Evolutionary conservation across 2,797 vertebrate species (phyloP).

Genomic region (Pseudochaenichthys georgianus): DNA sequence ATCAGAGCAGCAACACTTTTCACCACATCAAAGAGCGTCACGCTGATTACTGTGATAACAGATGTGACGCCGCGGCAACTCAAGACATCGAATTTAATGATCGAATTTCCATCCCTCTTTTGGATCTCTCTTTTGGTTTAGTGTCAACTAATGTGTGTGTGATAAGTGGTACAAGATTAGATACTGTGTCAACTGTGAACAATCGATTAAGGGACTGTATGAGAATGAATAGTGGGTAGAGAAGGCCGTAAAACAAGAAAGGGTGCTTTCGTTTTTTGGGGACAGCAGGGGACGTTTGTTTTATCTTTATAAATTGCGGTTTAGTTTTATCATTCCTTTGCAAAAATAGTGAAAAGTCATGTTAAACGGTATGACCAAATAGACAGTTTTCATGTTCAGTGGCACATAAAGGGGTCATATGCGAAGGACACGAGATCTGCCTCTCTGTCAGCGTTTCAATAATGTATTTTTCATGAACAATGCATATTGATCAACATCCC

Average conservation of each 20-base stretch:
- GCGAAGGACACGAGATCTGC: background rate
- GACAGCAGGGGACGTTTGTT: background rate
- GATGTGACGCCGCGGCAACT: conserved; percentile 21
- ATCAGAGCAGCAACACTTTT: conserved; percentile 65
- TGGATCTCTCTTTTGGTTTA: conserved; percentile 19
- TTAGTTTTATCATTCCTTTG: background rate
- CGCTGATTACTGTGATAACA: conserved; percentile 49
- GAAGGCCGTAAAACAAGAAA: background rate
- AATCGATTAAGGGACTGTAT: conserved; percentile 15
- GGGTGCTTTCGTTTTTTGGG: background rate
- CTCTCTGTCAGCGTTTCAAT: background rate
- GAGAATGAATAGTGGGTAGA: background rate
- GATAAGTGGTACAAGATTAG: conserved; percentile 40
- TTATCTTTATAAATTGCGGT: background rate
- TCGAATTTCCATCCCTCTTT: conserved; percentile 33
- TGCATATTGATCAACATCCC: background rate
- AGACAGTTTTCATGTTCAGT: background rate
- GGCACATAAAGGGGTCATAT: background rate
- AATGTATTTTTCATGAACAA: background rate
- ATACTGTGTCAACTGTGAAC: conserved; percentile 19
- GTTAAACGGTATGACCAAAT: background rate
- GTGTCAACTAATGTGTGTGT: conserved; percentile 24
- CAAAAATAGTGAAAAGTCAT: background rate
- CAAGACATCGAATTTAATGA: conserved; percentile 31
- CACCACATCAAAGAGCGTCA: conserved; percentile 59